Evolutionary conservation across 2,113 vertebrate species (phyloP), one percentile per base, ranked within the genome.

Genomic region (Coptodon bakossiorum): DNA sequence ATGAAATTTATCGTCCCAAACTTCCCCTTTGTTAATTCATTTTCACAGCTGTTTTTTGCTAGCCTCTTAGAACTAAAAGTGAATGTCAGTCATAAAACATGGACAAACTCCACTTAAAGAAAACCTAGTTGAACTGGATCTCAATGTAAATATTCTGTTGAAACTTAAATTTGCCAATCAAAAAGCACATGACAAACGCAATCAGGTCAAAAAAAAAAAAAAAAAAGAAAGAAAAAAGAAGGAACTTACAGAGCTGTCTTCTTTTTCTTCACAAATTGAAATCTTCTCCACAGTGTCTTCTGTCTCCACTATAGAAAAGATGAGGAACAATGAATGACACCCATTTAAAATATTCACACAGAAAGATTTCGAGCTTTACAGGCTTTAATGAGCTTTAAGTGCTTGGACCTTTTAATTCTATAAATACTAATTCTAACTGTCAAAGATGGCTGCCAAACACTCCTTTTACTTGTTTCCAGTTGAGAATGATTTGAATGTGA

Each of bases 221-320:
- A 90, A 3, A 73, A 63, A 88, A 89, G 2, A 84, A 81, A 19
- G 10, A 45, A 19, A 40, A 84, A 59, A 17, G 34, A 10, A 19
- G 5, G 27, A 84, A 95, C 96, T 96, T 96, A 97, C 96, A 95
- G 87, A 89, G 95, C 7, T 80, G 95, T 94, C 95, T 96, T 96
- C 96, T 86, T 92, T 91, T 84, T 82, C 87, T 88, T 89, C 86
- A 36, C 10, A 89, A 52, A 57, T 19, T 0, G 45, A 81, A 66
- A 57, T 85, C 87, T 83, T 89, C 63, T 34, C 40, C 22, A 10
- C 54, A 34, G 81, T 71, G 27, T 82, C 19, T 54, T 78, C 81
- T 7, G 83, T 66, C 50, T 78, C 63, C 11, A 5, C 93, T 94
- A 93, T 93, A 66, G 22, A 92, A 89, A 24, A 90, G 14, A 90